Base-by-base conservation (phyloP, 2,888 invertebrate genomes). In the Baccha elongata region DNA sequence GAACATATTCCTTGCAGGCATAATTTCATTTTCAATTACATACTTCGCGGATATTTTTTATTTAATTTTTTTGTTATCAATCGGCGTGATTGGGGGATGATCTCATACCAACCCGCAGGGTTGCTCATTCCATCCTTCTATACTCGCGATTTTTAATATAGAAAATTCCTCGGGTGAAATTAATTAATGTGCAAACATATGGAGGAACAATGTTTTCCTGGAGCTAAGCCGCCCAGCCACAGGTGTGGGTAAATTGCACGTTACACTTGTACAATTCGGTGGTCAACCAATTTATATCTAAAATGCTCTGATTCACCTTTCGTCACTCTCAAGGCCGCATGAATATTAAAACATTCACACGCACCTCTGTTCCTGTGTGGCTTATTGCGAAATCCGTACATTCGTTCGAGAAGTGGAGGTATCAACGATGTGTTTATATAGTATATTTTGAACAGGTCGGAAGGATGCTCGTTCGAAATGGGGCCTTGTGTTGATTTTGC, bases 21-120 rank as follows among this genome's bases (percentile, higher is more conserved):
- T 78, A 83, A 83, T 83, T 78, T 73, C 55, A 78, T 78, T 83
- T 83, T 83, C 83, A 83, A 83, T 83, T 83, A 83, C 76, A 73
- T 83, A 83, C 76, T 64, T 23, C 55, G 46, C 44, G 53, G 62
- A 78, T 73, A 6, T 72, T 67, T 15, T 52, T 23, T 42, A 8
- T 26, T 55, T 46, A 8, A 1, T 7, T 76, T 64, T 71, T 42
- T 64, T 71, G 44, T 76, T 76, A 76, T 81, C 76, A 72, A 76
- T 81, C 65, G 65, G 81, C 55, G 65, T 65, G 64, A 76, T 76
- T 76, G 71, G 58, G 32, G 71, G 76, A 81, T 81, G 60, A 81
- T 76, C 58, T 23, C 35, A 42, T 50, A 19, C 19, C 32, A 26
- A 21, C 44, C 64, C 40, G 68, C 55, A 11, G 17, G 74, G 23